Conservation (phyloP, 2,797 vertebrate species). For the Halcyon badia region DNA sequence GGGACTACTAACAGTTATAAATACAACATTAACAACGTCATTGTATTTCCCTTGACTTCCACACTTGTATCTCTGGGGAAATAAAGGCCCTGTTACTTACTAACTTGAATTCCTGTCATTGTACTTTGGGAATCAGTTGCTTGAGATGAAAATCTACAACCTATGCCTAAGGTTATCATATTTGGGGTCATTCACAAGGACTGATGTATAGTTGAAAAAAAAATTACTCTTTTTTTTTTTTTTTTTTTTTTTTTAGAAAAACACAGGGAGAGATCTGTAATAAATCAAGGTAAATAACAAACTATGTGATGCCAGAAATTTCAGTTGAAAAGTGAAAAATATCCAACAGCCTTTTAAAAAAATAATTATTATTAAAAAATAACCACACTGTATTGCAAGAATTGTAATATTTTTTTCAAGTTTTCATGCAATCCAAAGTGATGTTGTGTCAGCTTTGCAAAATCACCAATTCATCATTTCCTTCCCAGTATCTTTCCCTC, state of each 20-base stretch:
- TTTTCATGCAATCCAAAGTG: slow-evolving; percentile 39
- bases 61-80: slow-evolving; percentile 80
- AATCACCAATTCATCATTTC: slow-evolving; percentile 57
- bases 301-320: background rate
- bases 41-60: slow-evolving; percentile 80
- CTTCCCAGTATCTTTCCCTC: slow-evolving; percentile 1
- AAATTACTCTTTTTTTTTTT: too few species aligned
- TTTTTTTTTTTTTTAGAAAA: background rate
- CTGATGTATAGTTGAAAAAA: slow-evolving; percentile 17
- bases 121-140: slow-evolving; percentile 68
- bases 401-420: background rate
- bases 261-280: background rate
- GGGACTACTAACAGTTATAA: slow-evolving; percentile 76
- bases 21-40: slow-evolving; percentile 82
- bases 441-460: slow-evolving; percentile 44
- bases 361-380: background rate
- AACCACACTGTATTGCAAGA: slow-evolving; percentile 42
- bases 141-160: slow-evolving; percentile 32
- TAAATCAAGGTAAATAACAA: slow-evolving; percentile 68
- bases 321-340: slow-evolving; percentile 30
- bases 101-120: slow-evolving; percentile 84
- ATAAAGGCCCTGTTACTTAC: slow-evolving; percentile 70
- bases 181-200: slow-evolving; percentile 35
- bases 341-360: background rate
- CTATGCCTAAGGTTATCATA: slow-evolving; percentile 69